Conservation (phyloP, 2,113 vertebrate species). For the Poecilia latipinna region DNA sequence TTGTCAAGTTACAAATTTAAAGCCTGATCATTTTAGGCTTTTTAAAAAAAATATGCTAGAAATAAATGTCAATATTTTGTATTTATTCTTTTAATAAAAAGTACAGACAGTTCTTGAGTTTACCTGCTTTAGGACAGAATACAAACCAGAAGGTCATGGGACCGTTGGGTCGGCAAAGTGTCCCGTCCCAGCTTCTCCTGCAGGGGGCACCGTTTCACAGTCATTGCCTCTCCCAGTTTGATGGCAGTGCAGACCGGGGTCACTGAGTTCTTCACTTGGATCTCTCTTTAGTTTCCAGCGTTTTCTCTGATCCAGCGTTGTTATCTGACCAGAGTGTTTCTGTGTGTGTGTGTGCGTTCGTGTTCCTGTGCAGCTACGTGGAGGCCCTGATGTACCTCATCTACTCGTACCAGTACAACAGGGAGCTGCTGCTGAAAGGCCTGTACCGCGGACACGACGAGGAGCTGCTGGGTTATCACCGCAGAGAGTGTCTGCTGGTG, state of each 20-base stretch:
- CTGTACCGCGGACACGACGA: conserved; percentile 90
- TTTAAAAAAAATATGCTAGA: too few species aligned
- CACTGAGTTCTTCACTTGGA: conserved; percentile 39
- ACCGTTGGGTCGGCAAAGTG: background rate
- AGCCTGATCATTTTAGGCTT: too few species aligned
- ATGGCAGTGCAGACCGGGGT: conserved; percentile 35
- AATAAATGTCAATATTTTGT: too few species aligned
- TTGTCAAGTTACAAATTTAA: too few species aligned
- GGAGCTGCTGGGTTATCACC: conserved; percentile 90
- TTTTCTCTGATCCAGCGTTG: conserved; percentile 23
- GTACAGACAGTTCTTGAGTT: too few species aligned
- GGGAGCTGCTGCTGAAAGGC: conserved; percentile 92
- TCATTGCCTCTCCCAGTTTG: background rate
- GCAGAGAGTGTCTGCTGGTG: conserved; percentile 95
- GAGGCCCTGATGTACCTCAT: conserved; percentile 95
- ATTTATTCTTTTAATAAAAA: too few species aligned
- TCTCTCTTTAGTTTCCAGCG: conserved; percentile 12
- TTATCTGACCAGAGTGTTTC: conserved; percentile 35
- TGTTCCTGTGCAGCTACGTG: conserved; percentile 84
- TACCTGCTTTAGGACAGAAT: too few species aligned
- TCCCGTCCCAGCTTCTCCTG: conserved; percentile 27
- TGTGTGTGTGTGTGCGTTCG: background rate
- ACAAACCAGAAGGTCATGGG: too few species aligned
- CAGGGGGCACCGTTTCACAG: conserved; percentile 68
- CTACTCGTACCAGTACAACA: conserved; percentile 95